Evolutionary conservation across 2,113 vertebrate genomes (phyloP), one percentile per base, ranked within the genome.

Genomic region (Pelvicachromis taeniatus): DNA sequence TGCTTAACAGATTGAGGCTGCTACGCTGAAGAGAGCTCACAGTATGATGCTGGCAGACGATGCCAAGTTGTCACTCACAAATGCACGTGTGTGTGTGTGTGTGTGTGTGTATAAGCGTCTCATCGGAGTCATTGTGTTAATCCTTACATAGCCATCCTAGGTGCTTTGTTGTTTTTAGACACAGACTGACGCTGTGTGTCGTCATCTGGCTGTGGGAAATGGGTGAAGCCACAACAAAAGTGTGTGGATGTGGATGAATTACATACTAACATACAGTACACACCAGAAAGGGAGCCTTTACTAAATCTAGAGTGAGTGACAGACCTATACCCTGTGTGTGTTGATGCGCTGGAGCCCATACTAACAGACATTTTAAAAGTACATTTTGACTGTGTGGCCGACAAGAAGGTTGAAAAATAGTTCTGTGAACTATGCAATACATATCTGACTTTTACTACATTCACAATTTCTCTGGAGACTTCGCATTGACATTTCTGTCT

Each of bases 1-100:
- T 84, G 40, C 80, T 54, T 4, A 85, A 85, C 94, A 95, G 94
- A 93, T 89, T 90, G 92, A 78, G 83, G 81, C 56, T 75, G 82
- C 82, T 7, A 11, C 68, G 55, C 77, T 53, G 52, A 89, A 81
- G 81, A 86, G 61, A 52, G 31, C 87, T 86, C 79, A 13, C 89
- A 53, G 70, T 70, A n/a, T 35, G 85, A 83, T 52, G 79, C 73
- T 3, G 13, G 21, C 12, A 35, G 54, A 4, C 13, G 61, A 33
- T 84, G 92, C 84, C 88, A 91, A 85, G 63, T 45, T 86, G 63
- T 85, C 80, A 80, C 68, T 88, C 84, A 83, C 48, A 35, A n/a
- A 12, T 54, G 82, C 63, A n/a, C 53, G 59, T 81, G 78, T 7
- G 17, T 81, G n/a, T 75, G 77, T 40, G 48, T 77, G 29, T 11